Evolutionary conservation across 2,888 invertebrate genomes (phyloP).

Genomic region (Drosophila helvetica): DNA sequence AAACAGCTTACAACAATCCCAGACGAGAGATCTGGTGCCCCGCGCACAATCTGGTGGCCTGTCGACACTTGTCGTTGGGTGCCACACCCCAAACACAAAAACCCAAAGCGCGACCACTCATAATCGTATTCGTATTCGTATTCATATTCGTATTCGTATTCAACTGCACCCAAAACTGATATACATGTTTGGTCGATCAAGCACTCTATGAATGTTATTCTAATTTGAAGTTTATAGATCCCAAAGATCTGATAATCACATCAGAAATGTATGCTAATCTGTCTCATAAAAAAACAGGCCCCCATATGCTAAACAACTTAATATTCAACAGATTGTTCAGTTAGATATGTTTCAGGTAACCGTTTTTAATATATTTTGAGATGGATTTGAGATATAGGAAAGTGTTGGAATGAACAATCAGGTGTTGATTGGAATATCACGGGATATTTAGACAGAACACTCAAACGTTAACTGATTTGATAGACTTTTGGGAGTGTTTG

Average conservation of each 20-base stretch:
- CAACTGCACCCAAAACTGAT: conserved; percentile 35
- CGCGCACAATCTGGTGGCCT: neutral
- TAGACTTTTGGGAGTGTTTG: no score
- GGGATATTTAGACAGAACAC: no score
- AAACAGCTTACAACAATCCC: conserved; percentile 12
- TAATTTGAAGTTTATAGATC: conserved; percentile 42
- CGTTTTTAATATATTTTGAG: no score
- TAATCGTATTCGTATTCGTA: conserved; percentile 24
- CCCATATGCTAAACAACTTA: neutral
- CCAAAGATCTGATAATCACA: neutral
- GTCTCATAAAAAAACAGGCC: no score
- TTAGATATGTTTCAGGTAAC: no score
- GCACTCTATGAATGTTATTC: conserved; percentile 19
- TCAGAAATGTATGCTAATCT: no score
- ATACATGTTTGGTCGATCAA: conserved; percentile 20
- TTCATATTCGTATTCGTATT: conserved; percentile 23
- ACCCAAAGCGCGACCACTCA: neutral
- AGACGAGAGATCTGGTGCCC: no score
- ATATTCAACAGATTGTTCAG: neutral
- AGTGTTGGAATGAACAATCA: no score
- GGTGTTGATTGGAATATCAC: no score
- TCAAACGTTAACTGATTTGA: no score
- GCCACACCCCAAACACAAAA: conserved; percentile 41
- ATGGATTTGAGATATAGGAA: no score
- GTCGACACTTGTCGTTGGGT: conserved; percentile 43